Evolutionary conservation across 2,113 vertebrate genomes (phyloP).

Genomic region (Cololabis saira): DNA sequence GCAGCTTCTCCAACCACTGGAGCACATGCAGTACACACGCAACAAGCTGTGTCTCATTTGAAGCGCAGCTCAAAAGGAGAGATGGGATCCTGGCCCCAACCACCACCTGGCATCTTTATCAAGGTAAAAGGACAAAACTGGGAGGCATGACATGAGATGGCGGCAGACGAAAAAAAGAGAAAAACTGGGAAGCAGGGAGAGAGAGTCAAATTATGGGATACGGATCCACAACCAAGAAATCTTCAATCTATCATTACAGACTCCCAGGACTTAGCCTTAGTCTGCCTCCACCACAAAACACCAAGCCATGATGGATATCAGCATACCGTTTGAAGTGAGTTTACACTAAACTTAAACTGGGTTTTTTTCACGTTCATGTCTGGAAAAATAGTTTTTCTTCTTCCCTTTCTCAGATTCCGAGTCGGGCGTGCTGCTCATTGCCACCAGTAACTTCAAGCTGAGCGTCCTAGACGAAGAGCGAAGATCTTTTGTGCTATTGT

Average conservation of each 20-base stretch:
- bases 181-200: background rate
- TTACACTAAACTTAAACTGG: no score
- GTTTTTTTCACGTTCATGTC: no score
- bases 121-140: background rate
- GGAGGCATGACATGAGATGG: conserved; percentile 7
- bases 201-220: conserved; percentile 6
- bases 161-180: background rate
- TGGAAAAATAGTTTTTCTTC: background rate
- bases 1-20: conserved; percentile 34
- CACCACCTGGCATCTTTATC: conserved; percentile 11
- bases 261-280: no score
- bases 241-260: background rate
- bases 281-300: conserved; percentile 10
- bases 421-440: conserved; percentile 1
- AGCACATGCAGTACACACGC: conserved; percentile 15
- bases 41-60: conserved; percentile 37
- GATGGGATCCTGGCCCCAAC: conserved; percentile 13
- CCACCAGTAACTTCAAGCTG: background rate
- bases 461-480: background rate
- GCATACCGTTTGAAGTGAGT: no score
- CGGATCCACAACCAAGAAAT: background rate
- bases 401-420: background rate
- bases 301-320: background rate
- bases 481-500: background rate
- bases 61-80: conserved; percentile 23